A percentile compares a stretch with the other conserved stretches of the same genome.
Evolutionary conservation across 2,113 vertebrate species (phyloP).

Genomic region (Campylomormyrus tamandua): DNA sequence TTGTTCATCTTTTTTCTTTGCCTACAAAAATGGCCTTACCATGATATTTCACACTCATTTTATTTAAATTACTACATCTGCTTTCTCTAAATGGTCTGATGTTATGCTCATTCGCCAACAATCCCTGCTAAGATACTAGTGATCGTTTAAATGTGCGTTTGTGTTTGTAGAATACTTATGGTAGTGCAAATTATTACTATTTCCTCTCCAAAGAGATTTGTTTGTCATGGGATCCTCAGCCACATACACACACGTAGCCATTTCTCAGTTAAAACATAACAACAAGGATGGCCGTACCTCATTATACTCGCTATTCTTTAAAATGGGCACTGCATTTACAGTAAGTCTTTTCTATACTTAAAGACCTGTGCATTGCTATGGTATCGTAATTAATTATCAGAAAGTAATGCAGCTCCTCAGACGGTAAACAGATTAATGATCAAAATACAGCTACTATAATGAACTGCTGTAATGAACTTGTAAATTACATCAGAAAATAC

Average conservation of each 20-base stretch:
- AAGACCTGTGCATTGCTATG: not conserved
- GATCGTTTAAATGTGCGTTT: not conserved
- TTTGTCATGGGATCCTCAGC: not conserved
- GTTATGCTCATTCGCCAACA: not conserved
- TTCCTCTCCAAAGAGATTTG: not conserved
- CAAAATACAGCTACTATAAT: slow-evolving; percentile 13
- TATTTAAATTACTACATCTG: not conserved
- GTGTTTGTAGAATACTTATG: not conserved
- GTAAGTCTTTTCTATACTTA: not conserved
- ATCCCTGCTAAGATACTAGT: not conserved
- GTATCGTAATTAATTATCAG: not conserved
- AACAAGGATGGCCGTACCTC: not conserved
- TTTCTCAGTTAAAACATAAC: not conserved
- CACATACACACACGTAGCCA: not conserved
- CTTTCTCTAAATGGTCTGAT: not conserved
- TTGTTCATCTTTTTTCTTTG: not conserved
- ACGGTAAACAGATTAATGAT: slow-evolving; percentile 17
- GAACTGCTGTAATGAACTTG: not conserved
- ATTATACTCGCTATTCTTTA: not conserved
- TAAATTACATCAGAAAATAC: not conserved
- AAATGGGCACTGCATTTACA: not conserved
- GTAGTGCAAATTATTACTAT: not conserved
- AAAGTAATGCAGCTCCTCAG: not conserved
- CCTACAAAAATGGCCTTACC: not conserved
- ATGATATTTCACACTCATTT: not conserved